Conservation (phyloP, 2,113 vertebrate species). For the Peromyscus leucopus region DNA sequence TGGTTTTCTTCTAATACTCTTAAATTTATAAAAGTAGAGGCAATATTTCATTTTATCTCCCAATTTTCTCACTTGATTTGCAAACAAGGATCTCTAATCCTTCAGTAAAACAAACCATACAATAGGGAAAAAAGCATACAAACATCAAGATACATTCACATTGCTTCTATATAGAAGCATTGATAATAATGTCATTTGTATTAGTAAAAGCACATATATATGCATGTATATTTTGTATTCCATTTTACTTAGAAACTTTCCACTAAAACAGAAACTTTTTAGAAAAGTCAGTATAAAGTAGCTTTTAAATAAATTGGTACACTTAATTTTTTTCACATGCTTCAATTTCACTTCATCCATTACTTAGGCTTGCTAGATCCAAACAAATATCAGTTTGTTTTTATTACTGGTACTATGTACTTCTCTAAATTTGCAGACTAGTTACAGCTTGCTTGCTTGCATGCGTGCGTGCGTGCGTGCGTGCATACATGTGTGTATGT, state of each 20-base stretch:
- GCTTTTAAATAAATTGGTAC: constrained; percentile 69
- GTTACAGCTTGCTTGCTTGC: background rate
- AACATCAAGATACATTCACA: background rate
- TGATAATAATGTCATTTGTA: background rate
- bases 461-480: background rate
- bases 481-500: background rate
- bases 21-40: constrained; percentile 18
- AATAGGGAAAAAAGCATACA: background rate
- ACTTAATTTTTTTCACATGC: constrained; percentile 53
- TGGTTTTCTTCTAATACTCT: background rate
- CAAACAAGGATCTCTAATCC: background rate
- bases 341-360: constrained; percentile 35
- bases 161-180: background rate
- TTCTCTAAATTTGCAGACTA: constrained; percentile 32
- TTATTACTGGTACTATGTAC: background rate
- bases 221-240: background rate
- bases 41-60: background rate
- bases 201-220: background rate
- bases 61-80: background rate
- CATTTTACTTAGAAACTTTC: constrained; percentile 12
- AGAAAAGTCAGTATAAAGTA: constrained; percentile 62
- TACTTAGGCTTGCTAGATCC: background rate
- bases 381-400: constrained; percentile 11
- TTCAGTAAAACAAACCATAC: background rate
- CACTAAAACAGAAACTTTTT: constrained; percentile 15